Evolutionary conservation across 2,113 vertebrate genomes (phyloP).

Genomic region (Mystacornis crossleyi): DNA sequence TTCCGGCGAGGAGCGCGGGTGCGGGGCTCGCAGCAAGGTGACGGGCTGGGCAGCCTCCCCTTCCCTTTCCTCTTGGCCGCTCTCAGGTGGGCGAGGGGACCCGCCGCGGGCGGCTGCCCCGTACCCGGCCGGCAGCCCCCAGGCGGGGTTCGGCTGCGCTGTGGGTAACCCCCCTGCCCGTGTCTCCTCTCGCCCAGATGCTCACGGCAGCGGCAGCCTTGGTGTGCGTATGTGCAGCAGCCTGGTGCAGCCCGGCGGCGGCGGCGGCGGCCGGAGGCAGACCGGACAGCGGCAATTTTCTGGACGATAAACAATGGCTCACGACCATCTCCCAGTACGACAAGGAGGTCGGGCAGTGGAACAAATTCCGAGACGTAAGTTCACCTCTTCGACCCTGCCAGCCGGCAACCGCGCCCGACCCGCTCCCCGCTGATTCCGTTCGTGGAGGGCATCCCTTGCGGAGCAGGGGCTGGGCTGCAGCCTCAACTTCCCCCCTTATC

Average conservation of each 20-base stretch:
- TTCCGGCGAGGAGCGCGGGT: not conserved
- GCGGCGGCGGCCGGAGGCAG: too few relatives aligned
- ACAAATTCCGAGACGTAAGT: slow-evolving; percentile 97
- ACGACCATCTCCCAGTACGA: slow-evolving; percentile 81
- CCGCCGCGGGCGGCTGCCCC: not conserved
- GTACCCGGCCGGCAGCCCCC: not conserved
- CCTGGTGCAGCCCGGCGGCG: too few relatives aligned
- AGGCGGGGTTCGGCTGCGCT: not conserved
- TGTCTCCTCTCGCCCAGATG: slow-evolving; percentile 87
- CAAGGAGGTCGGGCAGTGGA: slow-evolving; percentile 88
- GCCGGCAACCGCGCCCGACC: not conserved
- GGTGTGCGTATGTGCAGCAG: too few relatives aligned
- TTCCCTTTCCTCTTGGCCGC: not conserved
- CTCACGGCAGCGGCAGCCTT: slow-evolving; percentile 79
- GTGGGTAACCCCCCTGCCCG: not conserved
- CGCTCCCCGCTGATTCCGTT: not conserved
- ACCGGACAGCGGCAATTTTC: too few relatives aligned
- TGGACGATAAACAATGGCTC: slow-evolving; percentile 95
- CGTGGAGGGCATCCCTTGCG: not conserved
- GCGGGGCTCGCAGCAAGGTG: slow-evolving; percentile 54
- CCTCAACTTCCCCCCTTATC: not conserved
- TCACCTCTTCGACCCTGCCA: not conserved
- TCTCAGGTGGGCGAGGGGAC: not conserved
- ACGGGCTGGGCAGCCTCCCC: not conserved
- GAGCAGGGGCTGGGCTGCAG: not conserved